A percentile compares a stretch with the other conserved stretches of the same genome.
phyloP scores from a whole-genome alignment of 2,113 vertebrate genomes.

The Gymnorhina tibicen region DNA sequence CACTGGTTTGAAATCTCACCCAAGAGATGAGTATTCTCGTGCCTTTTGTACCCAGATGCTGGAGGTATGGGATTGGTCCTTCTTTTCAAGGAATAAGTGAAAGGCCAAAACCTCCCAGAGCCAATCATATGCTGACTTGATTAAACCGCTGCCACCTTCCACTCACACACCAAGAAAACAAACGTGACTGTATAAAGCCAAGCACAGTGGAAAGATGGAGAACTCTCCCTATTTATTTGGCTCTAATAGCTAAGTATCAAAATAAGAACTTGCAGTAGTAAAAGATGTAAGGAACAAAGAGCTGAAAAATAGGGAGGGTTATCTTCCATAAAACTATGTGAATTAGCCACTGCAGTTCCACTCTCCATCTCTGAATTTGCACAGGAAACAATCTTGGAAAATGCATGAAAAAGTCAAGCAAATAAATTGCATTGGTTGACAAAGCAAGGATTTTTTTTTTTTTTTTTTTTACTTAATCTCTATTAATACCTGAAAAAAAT shows the following conservation, averaged over 20 bases:
- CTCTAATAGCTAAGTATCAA: background rate
- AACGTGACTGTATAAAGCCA: background rate
- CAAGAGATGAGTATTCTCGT: accelerated
- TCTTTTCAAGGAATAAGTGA: background rate
- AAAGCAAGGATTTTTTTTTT: background rate
- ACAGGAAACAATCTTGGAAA: background rate
- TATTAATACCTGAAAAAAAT: background rate
- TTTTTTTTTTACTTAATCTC: background rate
- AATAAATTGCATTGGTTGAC: background rate
- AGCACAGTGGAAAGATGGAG: background rate
- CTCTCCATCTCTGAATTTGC: background rate
- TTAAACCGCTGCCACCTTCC: background rate
- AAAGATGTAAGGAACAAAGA: background rate
- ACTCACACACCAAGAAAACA: background rate
- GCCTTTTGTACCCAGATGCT: background rate
- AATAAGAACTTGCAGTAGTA: background rate
- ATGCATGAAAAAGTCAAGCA: background rate
- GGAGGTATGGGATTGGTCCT: background rate
- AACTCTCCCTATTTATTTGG: background rate
- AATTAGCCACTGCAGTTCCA: background rate
- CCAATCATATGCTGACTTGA: background rate
- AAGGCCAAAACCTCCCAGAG: background rate
- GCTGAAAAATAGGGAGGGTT: background rate
- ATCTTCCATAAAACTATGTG: background rate
- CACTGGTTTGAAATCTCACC: background rate